Evolutionary conservation across 2,888 invertebrate genomes (phyloP).

Genomic region (Acanthoscelides obtectus): DNA sequence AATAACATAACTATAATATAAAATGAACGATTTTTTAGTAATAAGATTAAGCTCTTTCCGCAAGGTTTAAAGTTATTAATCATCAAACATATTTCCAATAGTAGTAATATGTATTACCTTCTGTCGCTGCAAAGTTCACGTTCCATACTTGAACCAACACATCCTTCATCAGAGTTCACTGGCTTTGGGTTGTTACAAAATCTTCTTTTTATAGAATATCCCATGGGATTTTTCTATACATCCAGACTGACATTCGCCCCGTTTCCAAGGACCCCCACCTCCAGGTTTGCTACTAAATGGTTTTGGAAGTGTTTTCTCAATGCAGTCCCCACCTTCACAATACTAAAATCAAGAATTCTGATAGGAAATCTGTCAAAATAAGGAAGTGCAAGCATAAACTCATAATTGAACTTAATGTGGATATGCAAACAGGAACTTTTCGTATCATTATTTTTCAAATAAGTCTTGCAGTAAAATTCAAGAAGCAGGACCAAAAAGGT

Average conservation of each 20-base stretch:
- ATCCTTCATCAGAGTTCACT: conserved; percentile 52
- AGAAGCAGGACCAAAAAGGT: too few relatives aligned
- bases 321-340: conserved; percentile 64
- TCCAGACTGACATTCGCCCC: conserved; percentile 59
- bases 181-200: conserved; percentile 53
- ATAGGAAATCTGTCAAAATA: too few relatives aligned
- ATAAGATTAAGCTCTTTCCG: too few relatives aligned
- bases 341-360: conserved; percentile 54
- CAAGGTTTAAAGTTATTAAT: neutral
- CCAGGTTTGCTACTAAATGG: conserved; percentile 46
- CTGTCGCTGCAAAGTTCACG: conserved; percentile 64
- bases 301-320: conserved; percentile 44
- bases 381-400: too few relatives aligned
- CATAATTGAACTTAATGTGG: too few relatives aligned
- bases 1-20: too few relatives aligned
- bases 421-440: too few relatives aligned
- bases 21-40: too few relatives aligned
- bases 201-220: conserved; percentile 56
- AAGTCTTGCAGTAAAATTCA: too few relatives aligned
- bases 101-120: conserved; percentile 50
- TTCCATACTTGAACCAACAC: conserved; percentile 60
- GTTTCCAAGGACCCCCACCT: conserved; percentile 64
- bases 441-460: too few relatives aligned
- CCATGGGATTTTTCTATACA: conserved; percentile 60
- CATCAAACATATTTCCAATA: neutral